phyloP scores from a whole-genome alignment of 2,113 vertebrate genomes.

The Melanerpes formicivorus region DNA sequence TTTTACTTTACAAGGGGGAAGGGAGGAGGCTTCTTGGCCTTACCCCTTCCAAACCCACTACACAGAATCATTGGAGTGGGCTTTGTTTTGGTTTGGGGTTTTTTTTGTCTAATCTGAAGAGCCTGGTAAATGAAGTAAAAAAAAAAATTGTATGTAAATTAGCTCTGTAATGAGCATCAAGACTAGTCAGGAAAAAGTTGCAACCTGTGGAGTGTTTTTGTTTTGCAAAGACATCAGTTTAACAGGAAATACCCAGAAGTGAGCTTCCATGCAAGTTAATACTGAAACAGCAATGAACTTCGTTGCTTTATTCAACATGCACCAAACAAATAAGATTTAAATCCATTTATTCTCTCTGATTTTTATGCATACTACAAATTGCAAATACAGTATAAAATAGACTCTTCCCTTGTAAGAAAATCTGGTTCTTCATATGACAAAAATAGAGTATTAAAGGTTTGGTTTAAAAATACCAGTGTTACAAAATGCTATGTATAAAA shows the following conservation, averaged over 20 bases:
- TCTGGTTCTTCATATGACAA: slow-evolving; percentile 65
- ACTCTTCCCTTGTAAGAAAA: slow-evolving; percentile 71
- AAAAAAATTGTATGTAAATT: not conserved
- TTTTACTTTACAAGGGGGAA: too few species aligned
- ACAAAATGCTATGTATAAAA: slow-evolving; percentile 63
- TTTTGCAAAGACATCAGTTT: not conserved
- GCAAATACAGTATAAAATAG: slow-evolving; percentile 74
- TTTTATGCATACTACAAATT: slow-evolving; percentile 52
- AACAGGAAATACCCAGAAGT: not conserved
- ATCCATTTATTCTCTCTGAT: slow-evolving; percentile 72
- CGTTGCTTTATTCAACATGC: slow-evolving; percentile 40
- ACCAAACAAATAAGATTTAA: slow-evolving; percentile 59
- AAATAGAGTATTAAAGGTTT: slow-evolving; percentile 75
- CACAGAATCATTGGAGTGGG: not conserved
- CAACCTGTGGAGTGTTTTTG: not conserved
- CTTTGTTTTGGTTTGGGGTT: not conserved
- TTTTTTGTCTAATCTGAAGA: not conserved
- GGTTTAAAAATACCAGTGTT: slow-evolving; percentile 75
- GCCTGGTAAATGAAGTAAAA: not conserved
- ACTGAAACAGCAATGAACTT: not conserved
- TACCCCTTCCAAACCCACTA: too few species aligned
- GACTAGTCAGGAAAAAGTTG: not conserved
- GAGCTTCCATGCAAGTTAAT: not conserved
- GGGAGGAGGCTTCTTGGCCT: too few species aligned
- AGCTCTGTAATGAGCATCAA: not conserved